Conservation (phyloP, 1,140 invertebrate species). For the Helicoverpa zea region DNA sequence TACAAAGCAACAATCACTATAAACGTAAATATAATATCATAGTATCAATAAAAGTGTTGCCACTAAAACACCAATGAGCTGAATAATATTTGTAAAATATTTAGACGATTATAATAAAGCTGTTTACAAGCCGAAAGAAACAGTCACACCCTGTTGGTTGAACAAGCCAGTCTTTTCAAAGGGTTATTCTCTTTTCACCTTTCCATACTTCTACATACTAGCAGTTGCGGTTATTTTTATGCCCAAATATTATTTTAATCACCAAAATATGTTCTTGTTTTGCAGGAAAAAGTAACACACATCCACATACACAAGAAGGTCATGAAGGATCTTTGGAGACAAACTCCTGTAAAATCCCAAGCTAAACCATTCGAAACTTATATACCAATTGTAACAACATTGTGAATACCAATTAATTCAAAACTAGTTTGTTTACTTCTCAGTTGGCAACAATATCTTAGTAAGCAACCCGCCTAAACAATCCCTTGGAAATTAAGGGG, state of each 20-base stretch:
- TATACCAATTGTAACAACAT: too few relatives aligned
- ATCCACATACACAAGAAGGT: too few relatives aligned
- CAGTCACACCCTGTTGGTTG: neutral
- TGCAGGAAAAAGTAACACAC: too few relatives aligned
- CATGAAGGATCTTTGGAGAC: too few relatives aligned
- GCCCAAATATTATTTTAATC: too few relatives aligned
- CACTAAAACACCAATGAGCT: conserved; percentile 3
- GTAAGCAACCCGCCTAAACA: conserved; percentile 1
- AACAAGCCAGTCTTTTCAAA: neutral
- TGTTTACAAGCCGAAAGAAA: neutral
- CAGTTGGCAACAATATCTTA: neutral
- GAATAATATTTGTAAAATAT: conserved; percentile 35
- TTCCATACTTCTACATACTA: too few relatives aligned
- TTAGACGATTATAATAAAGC: conserved; percentile 5
- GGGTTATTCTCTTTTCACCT: too few relatives aligned
- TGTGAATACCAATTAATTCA: too few relatives aligned
- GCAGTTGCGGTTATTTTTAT: too few relatives aligned
- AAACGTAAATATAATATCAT: conserved; percentile 35
- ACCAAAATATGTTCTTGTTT: too few relatives aligned
- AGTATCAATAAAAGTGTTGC: conserved; percentile 31
- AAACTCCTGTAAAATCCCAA: too few relatives aligned
- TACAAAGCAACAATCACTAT: neutral
- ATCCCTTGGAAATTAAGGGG: conserved; percentile 1
- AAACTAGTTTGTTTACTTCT: neutral
- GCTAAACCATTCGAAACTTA: too few relatives aligned